Conservation (phyloP, 2,888 invertebrate genomes). For the Pelosia muscerda region DNA sequence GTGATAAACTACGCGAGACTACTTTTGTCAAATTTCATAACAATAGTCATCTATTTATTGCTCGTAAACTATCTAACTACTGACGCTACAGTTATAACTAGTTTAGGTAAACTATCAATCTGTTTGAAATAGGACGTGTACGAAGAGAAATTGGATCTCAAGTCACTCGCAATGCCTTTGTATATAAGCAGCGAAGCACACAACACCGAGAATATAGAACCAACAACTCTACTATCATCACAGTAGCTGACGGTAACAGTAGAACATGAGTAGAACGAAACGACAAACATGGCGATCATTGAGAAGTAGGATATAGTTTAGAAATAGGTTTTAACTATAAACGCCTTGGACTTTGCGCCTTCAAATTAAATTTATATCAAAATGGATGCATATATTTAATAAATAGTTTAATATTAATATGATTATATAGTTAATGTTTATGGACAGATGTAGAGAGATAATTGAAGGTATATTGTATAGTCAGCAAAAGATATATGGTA, state of each 20-base stretch:
- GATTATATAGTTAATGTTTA: background rate
- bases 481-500: no score
- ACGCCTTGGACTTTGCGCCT: background rate
- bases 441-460: background rate
- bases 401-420: no score
- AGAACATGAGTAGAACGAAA: constrained; percentile 12
- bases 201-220: constrained; percentile 63
- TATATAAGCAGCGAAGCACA: constrained; percentile 63
- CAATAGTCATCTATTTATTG: constrained; percentile 79
- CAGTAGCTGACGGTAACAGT: constrained; percentile 21
- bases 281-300: constrained; percentile 12
- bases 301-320: constrained; percentile 14
- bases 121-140: constrained; percentile 53
- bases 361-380: background rate
- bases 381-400: background rate
- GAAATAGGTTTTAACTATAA: background rate
- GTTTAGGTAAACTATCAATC: constrained; percentile 54
- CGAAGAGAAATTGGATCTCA: constrained; percentile 38
- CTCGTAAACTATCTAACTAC: constrained; percentile 80
- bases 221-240: constrained; percentile 44
- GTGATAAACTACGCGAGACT: constrained; percentile 50
- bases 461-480: background rate
- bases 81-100: constrained; percentile 62
- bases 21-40: constrained; percentile 76
- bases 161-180: constrained; percentile 50